Evolutionary conservation across 2,888 invertebrate species (phyloP), one percentile per base, ranked within the genome.

Genomic region (Eristalis intricaria): DNA sequence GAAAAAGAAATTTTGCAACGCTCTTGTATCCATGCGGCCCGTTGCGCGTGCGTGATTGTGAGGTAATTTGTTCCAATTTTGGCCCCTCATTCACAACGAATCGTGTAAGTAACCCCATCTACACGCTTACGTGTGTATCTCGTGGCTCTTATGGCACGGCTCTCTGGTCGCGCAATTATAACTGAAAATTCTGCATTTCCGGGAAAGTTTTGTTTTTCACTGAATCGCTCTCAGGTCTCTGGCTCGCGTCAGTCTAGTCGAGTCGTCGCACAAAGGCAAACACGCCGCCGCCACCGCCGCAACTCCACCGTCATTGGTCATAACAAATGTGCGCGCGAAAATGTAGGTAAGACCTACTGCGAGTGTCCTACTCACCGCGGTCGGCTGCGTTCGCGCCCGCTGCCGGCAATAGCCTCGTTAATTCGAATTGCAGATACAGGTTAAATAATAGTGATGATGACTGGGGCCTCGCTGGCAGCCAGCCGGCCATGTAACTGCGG

Each of bases 361-460:
- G 66, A 70, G 78, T 86, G 86, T 86, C 86, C 83, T 83, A 86
- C 83, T 83, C 74, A 74, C 58, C 22, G 69, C 29, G 50, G 73
- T 83, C 65, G 74, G 83, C 78, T 82, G 82, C 69, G 73, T 50
- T 50, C 66, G 73, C 60, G 13, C 66, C 69, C 29, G 63, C 69
- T 78, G 82, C 69, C 78, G 77, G 77, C 75, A 74, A 75, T 75
- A 70, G 71, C 69, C 74, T 74, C 78, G 82, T 78, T 74, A 82
- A 86, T 74, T 86, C 83, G 83, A 83, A 83, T 77, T 78, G 83
- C 73, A 63, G 60, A 77, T 76, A 68, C 86, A 83, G 86, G 83
- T 86, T 86, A 83, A 83, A 86, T 78, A 86, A 86, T 86, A 82
- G 78, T 13, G 60, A 60, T 83, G 86, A 86, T 86, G 86, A 79